Base-by-base conservation (phyloP, 1,140 invertebrate species). In the Drosophila bocqueti region DNA sequence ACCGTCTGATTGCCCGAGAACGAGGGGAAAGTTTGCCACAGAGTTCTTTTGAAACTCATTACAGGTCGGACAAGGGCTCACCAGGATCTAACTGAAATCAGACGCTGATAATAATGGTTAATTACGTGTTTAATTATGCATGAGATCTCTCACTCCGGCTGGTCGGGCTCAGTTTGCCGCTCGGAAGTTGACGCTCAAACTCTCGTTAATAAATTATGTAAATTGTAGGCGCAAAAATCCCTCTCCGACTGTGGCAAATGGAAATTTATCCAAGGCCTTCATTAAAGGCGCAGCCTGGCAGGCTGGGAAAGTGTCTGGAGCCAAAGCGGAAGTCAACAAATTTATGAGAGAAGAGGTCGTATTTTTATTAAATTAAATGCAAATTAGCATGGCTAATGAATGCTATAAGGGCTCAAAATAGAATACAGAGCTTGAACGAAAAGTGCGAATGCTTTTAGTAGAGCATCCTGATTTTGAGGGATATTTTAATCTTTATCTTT, bases 61-160 rank as follows among this genome's bases (percentile, higher is more conserved):
- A 89, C 73, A 54, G 36, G 36, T 62, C 61, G 58, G 58, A 77
- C 52, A 69, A 60, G 65, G 61, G 38, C 59, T 71, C 63, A 54
- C 50, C 47, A 65, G 71, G 68, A 78, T 71, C 77, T 71, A 50
- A 81, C 77, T 72, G 63, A 90, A 89, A 89, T 89, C 84, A 89
- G 84, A 90, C 84, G 81, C 87, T 90, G 78, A 90, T 90, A 90
- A 89, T 89, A 89, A 89, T 89, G 84, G 85, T 89, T 90, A 89
- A 89, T 89, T 89, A 84, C 85, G 84, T 89, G 84, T 89, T 90
- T 89, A 89, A 89, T 89, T 89, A 89, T 89, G 85, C 84, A 89
- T 84, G 81, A 84, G 81, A 74, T 29, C 60, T 65, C 76, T 67
- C 80, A 65, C 75, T 76, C 61, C 36, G 38, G 40, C 72, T 43